These are phyloP conservation scores for Cydia amplana DNA, from an alignment of 1,140 invertebrate genomes.

Conservation along the genomic window DNA sequence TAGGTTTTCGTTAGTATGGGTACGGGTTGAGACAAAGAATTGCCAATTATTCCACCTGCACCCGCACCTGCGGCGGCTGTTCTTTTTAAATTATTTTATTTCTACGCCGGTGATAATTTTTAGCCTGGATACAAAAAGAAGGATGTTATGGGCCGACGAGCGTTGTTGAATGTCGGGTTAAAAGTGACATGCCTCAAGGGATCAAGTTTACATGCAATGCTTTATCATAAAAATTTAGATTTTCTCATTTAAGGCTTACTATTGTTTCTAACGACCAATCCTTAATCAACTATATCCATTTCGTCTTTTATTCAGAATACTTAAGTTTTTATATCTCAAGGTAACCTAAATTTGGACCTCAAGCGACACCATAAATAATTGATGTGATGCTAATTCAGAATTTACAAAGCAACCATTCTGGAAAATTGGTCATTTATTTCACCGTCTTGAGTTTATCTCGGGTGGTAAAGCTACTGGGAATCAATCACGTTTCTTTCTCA, in stretches of 20 bases:
- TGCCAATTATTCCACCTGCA: conserved; percentile 78
- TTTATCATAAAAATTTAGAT: too few species aligned
- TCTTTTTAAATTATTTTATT: conserved; percentile 71
- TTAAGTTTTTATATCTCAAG: background rate
- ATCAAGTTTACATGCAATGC: background rate
- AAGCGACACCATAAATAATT: conserved; percentile 39
- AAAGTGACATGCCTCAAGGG: conserved; percentile 11
- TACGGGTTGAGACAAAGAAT: conserved; percentile 76
- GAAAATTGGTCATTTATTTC: conserved; percentile 32
- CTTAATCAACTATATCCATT: background rate
- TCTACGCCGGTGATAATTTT: conserved; percentile 74
- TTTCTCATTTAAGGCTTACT: too few species aligned
- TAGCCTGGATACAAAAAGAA: conserved; percentile 32
- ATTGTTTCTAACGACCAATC: background rate
- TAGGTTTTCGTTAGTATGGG: conserved; percentile 62
- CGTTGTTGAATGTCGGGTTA: conserved; percentile 8
- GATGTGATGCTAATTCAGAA: conserved; percentile 45
- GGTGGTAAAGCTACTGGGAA: conserved; percentile 29
- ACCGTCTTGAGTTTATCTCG: conserved; percentile 14
- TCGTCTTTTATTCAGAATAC: background rate
- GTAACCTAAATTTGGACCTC: background rate
- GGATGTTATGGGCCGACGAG: conserved; percentile 27
- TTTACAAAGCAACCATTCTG: conserved; percentile 30
- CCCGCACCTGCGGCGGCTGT: conserved; percentile 71
- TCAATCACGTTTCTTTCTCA: conserved; percentile 2